These are phyloP conservation scores for Bucco capensis DNA, from an alignment of 2,113 vertebrate species.

Conservation along the genomic window DNA sequence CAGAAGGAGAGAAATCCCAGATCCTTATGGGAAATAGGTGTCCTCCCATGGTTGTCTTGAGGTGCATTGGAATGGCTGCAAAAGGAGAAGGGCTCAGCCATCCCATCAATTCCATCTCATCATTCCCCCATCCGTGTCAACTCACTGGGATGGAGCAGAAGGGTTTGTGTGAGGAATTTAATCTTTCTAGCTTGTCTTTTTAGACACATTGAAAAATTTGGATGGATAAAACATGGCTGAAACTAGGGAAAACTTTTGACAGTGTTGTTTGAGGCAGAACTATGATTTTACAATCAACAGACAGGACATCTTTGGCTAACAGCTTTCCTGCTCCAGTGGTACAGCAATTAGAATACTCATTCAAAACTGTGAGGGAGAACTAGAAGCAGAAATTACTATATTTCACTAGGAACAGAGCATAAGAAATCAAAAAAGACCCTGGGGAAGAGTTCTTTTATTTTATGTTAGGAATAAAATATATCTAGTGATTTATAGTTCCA, in stretches of 20 bases:
- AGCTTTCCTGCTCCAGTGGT: neutral
- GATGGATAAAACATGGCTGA: neutral
- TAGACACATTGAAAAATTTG: neutral
- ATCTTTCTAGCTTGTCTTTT: neutral
- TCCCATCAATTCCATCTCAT: neutral
- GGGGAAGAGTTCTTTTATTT: conserved; percentile 11
- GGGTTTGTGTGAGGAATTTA: neutral
- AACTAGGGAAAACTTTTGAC: neutral
- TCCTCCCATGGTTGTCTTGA: neutral
- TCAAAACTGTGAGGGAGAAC: conserved; percentile 5
- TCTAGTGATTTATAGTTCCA: conserved; percentile 31
- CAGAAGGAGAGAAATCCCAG: neutral
- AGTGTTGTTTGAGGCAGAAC: neutral
- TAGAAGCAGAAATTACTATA: neutral
- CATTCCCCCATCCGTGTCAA: neutral
- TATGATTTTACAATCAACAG: neutral
- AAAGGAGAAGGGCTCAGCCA: neutral
- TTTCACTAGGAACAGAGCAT: conserved; percentile 1
- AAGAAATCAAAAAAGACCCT: conserved; percentile 54
- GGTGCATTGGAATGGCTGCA: neutral
- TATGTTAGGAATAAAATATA: conserved; percentile 41
- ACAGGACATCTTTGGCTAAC: neutral
- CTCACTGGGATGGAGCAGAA: neutral
- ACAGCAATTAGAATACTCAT: conserved; percentile 10
- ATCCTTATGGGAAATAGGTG: accelerated